Evolutionary conservation across 1,140 invertebrate species (phyloP).

Genomic region (Zaprionus inermis): DNA sequence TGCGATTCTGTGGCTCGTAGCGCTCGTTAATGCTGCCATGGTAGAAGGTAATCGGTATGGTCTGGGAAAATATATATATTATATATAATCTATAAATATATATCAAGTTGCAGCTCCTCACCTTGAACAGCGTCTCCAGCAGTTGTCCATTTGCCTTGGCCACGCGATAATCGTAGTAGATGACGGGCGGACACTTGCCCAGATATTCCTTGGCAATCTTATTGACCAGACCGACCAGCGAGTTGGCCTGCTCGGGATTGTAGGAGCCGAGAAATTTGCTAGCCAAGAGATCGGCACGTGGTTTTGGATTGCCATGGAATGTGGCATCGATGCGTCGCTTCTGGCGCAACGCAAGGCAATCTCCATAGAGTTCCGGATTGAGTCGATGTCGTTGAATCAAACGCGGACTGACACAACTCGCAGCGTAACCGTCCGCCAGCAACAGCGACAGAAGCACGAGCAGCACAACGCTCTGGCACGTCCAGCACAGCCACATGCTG

Average conservation of each 20-base stretch:
- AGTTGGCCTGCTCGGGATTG: slow-evolving; percentile 84
- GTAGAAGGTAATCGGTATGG: slow-evolving; percentile 86
- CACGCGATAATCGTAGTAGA: slow-evolving; percentile 87
- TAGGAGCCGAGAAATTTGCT: slow-evolving; percentile 83
- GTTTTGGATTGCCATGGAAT: slow-evolving; percentile 86
- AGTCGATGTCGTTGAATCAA: slow-evolving; percentile 60
- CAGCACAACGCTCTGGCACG: slow-evolving; percentile 15
- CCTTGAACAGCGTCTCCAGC: slow-evolving; percentile 86
- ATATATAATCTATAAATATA: no score
- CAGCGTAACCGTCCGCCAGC: background rate
- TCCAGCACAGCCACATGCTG: slow-evolving; percentile 25
- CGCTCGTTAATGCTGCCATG: slow-evolving; percentile 86
- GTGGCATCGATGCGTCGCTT: slow-evolving; percentile 76
- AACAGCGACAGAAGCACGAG: background rate
- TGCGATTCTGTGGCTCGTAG: slow-evolving; percentile 55
- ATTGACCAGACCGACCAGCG: slow-evolving; percentile 86
- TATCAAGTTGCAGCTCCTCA: slow-evolving; percentile 10
- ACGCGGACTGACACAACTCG: slow-evolving; percentile 55
- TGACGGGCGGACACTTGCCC: slow-evolving; percentile 86
- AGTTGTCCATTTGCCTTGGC: slow-evolving; percentile 85
- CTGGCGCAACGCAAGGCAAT: slow-evolving; percentile 14
- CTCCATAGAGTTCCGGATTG: slow-evolving; percentile 55
- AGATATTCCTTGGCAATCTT: slow-evolving; percentile 86
- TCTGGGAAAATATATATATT: slow-evolving; percentile 50
- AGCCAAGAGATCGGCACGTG: slow-evolving; percentile 85